Base-by-base conservation (phyloP, 2,888 invertebrate genomes). In the Zootermopsis nevadensis region DNA sequence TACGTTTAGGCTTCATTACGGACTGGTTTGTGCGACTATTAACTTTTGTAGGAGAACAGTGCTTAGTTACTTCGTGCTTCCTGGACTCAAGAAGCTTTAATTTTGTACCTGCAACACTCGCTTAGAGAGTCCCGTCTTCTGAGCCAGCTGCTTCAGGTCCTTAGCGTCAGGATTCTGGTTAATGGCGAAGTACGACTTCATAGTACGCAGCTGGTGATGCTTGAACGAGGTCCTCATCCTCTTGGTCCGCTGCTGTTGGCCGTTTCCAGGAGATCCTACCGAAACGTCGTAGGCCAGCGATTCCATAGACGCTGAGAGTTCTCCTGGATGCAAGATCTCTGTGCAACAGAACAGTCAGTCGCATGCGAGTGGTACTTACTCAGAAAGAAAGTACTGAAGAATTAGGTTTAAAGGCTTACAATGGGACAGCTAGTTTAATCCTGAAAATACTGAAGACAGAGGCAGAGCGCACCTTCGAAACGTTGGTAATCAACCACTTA, bases 121-220 rank as follows among this genome's bases (percentile, higher is more conserved):
- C 91, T 99, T 99, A 66, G 98, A 98, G 27, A 99, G 92, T 48
- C 99, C 99, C 24, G 99, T 99, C 91, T 99, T 99, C 90, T 99
- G 98, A 0, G 99, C 98, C 86, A 99, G 91, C 88, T 99, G 98
- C 89, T 99, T 99, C 84, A 99, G 92, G 89, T 99, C 99, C 90
- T 99, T 99, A 82, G 99, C 99, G 88, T 99, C 99, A 0, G 99
- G 99, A 90, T 99, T 99, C 91, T 99, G 99, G 91, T 99, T 99
- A 88, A 99, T 96, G 80, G 97, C 96, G 89, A 99, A 99, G 90
- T 99, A 99, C 72, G 97, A 97, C 91, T 99, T 99, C 99, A 99
- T 99, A 81, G 99, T 98, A 85, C 99, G 92, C 85, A 99, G 93
- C 90, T 99, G 99, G 89, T 99, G 98, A 89, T 99, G 99, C 89